Percentiles rank a stretch among this genome's conserved stretches.
phyloP scores from a whole-genome alignment of 1,140 invertebrate species.

The Brachionus rubens region DNA sequence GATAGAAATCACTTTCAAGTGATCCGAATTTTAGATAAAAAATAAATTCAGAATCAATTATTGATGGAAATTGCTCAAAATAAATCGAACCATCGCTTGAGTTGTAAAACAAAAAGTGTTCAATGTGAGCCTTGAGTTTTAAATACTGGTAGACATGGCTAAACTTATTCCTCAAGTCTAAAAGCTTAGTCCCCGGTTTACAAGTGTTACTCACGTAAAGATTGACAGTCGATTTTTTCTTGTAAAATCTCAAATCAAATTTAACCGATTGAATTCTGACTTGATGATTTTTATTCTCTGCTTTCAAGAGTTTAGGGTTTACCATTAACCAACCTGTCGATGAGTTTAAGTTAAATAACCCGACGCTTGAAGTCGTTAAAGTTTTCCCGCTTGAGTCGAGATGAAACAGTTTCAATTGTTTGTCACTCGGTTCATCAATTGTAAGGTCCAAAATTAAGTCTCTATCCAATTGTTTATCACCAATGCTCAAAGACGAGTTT shows the following conservation, averaged over 20 bases:
- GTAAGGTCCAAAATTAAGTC: too few relatives aligned
- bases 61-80: neutral
- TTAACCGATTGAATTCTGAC: neutral
- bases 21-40: slow-evolving; percentile 12
- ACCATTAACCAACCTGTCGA: too few relatives aligned
- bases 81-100: neutral
- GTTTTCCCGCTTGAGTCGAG: too few relatives aligned
- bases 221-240: too few relatives aligned
- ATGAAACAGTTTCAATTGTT: too few relatives aligned
- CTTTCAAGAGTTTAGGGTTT: too few relatives aligned
- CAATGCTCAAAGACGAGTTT: neutral
- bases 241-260: too few relatives aligned
- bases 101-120: neutral
- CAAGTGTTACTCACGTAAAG: neutral
- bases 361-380: too few relatives aligned
- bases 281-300: too few relatives aligned
- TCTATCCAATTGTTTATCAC: neutral
- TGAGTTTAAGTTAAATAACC: too few relatives aligned
- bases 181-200: neutral
- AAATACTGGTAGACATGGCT: neutral
- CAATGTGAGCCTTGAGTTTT: neutral
- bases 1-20: neutral
- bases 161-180: neutral
- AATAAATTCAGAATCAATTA: neutral
- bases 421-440: too few relatives aligned